Evolutionary conservation across 1,140 invertebrate species (phyloP), one percentile per base, ranked within the genome.

Genomic region (Dinoponera quadriceps): DNA sequence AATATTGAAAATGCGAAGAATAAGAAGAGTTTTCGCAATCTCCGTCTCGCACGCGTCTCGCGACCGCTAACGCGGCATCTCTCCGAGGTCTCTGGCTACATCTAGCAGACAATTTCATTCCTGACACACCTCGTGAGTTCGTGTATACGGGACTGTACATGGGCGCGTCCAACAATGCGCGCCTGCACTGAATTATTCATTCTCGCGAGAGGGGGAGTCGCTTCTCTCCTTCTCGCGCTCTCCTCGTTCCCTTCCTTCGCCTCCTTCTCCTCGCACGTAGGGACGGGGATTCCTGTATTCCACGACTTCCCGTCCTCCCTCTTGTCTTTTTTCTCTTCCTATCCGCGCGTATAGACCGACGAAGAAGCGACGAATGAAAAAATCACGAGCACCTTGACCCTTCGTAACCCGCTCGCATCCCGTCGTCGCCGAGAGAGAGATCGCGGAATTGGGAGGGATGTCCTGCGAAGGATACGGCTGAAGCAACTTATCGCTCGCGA

Each of bases 181-280:
- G 75, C 86, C 66, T 85, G 89, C 88, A 51, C 85, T 93, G 92
- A 93, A 94, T 94, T 91, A 94, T 93, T 93, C 92, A 94, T 93
- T 87, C 84, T 75, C 77, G 57, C 59, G 55, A 82, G 77, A 84
- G 48, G 11, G 38, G 9, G 38, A 44, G 38, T 54, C 51, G 44
- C 82, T 54, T 71, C 83, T 84, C 65, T 84, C 63, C 82, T 54
- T 81, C 77, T 73, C 71, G 77, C 55, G 54, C 54, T 83, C 66
- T 75, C 22, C 44, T 18, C 38, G 16, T n/a, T 60, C 62, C 68
- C 62, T 63, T 69, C 33, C 51, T 29, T 48, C 49, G n/a, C n/a
- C 73, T 44, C 69, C 48, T 74, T 75, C 57, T 80, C 27, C 73
- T 69, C 27, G 38, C 54, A 44, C 25, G 27, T 65, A 82, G 18